Percentiles rank a stretch among this genome's conserved stretches.
These are phyloP conservation scores for Cyclopterus lumpus DNA, from an alignment of 2,797 vertebrate species.

Conservation along the genomic window DNA sequence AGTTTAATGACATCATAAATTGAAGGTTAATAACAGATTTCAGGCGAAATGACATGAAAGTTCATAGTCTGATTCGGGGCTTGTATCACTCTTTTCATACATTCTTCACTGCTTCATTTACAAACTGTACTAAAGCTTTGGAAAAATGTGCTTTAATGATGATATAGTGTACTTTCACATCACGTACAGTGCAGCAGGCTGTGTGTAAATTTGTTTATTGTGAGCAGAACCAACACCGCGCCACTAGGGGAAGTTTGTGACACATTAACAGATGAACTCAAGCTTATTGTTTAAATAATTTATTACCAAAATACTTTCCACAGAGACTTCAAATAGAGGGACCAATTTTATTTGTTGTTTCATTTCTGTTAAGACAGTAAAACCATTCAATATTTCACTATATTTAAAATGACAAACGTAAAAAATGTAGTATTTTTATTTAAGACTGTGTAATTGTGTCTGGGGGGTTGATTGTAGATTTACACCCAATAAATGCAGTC, in stretches of 20 bases:
- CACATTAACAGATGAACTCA: not conserved
- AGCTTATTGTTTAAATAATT: not conserved
- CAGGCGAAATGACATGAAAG: too few relatives aligned
- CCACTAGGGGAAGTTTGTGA: not conserved
- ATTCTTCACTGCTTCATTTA: too few relatives aligned
- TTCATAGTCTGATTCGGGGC: not conserved
- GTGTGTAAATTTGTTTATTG: not conserved
- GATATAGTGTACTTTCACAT: not conserved
- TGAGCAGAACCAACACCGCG: not conserved
- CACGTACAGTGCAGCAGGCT: not conserved
- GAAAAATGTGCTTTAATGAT: not conserved
- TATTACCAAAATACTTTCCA: not conserved
- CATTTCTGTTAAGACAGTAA: too few relatives aligned
- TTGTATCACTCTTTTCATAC: too few relatives aligned
- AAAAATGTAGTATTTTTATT: not conserved
- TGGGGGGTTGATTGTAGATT: too few relatives aligned
- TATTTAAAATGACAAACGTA: not conserved
- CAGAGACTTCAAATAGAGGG: too few relatives aligned
- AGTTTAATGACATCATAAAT: conserved; percentile 1
- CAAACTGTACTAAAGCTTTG: too few relatives aligned
- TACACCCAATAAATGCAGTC: not conserved
- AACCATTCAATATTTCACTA: not conserved
- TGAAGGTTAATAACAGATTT: conserved; percentile 6
- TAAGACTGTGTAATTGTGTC: not conserved
- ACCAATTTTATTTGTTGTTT: not conserved